Conservation (phyloP, 2,888 invertebrate species). For the Pseudococcus jackbeardsleyi region DNA sequence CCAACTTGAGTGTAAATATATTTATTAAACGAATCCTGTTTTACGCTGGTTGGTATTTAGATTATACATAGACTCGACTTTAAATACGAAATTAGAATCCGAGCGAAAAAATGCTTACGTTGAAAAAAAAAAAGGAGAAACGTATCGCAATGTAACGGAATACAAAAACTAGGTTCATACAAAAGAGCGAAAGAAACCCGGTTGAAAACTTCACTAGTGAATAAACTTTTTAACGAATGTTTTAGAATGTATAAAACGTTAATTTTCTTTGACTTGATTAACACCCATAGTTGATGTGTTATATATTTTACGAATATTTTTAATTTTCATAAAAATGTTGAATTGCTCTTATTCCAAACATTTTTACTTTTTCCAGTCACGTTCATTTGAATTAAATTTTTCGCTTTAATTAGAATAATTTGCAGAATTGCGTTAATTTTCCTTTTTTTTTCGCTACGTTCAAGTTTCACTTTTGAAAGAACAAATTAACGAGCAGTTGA, state of each 20-base stretch:
- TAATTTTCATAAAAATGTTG: conserved; percentile 38
- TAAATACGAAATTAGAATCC: neutral
- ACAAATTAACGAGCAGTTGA: conserved; percentile 38
- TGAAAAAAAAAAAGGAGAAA: neutral
- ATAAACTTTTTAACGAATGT: conserved; percentile 23
- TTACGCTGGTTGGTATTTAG: neutral
- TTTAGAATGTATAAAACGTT: conserved; percentile 26
- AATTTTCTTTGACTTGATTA: conserved; percentile 28
- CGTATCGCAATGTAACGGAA: neutral
- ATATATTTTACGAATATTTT: conserved; percentile 18
- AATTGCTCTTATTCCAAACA: conserved; percentile 27
- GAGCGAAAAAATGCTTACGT: neutral
- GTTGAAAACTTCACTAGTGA: neutral
- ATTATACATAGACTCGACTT: neutral
- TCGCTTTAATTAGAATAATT: conserved; percentile 44
- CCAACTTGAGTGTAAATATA: neutral
- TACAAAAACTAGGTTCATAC: neutral
- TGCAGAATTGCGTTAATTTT: conserved; percentile 38
- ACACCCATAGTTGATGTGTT: conserved; percentile 35
- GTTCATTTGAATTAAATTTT: conserved; percentile 31
- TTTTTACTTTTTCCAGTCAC: conserved; percentile 34
- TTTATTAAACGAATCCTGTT: neutral
- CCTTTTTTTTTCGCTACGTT: conserved; percentile 3
- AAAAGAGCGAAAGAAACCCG: neutral
- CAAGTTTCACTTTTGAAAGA: conserved; percentile 24